phyloP scores from a whole-genome alignment of 2,113 vertebrate species.

The Serilophus lunatus region DNA sequence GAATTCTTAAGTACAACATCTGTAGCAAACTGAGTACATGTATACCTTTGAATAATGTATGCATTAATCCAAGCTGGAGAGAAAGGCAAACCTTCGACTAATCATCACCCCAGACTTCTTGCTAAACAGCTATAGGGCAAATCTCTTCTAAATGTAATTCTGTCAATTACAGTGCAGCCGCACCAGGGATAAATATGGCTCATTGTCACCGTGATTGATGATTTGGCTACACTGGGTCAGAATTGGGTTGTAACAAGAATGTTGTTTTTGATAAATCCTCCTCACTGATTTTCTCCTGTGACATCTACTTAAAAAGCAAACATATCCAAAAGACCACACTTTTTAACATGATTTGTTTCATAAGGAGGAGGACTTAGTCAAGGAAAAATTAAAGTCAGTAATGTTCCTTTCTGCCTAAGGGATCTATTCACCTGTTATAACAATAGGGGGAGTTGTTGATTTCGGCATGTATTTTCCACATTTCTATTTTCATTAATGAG shows the following conservation, averaged over 20 bases:
- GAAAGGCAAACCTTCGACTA: not conserved
- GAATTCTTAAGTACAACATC: constrained; percentile 11
- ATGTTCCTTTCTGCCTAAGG: constrained; percentile 55
- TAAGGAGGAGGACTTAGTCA: constrained; percentile 26
- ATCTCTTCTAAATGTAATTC: constrained; percentile 21
- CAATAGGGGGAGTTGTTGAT: constrained; percentile 64
- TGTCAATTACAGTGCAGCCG: constrained; percentile 37
- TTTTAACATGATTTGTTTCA: constrained; percentile 60
- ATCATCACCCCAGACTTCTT: not conserved
- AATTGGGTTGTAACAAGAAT: not conserved
- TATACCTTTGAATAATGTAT: constrained; percentile 27
- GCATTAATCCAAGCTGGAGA: constrained; percentile 3
- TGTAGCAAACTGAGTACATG: not conserved
- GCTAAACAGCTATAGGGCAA: constrained; percentile 1
- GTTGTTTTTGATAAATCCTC: constrained; percentile 58
- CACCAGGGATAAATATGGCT: not conserved
- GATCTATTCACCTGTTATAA: constrained; percentile 54
- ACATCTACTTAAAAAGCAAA: constrained; percentile 55
- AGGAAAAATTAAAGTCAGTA: constrained; percentile 58
- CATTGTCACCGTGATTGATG: constrained; percentile 37
- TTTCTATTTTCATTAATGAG: constrained; percentile 67
- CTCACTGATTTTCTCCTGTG: constrained; percentile 23
- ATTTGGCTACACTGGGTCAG: constrained; percentile 35
- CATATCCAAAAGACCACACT: not conserved
- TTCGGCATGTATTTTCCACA: constrained; percentile 37